Evolutionary conservation across 2,113 vertebrate species (phyloP).

Genomic region (Vulpes vulpes): DNA sequence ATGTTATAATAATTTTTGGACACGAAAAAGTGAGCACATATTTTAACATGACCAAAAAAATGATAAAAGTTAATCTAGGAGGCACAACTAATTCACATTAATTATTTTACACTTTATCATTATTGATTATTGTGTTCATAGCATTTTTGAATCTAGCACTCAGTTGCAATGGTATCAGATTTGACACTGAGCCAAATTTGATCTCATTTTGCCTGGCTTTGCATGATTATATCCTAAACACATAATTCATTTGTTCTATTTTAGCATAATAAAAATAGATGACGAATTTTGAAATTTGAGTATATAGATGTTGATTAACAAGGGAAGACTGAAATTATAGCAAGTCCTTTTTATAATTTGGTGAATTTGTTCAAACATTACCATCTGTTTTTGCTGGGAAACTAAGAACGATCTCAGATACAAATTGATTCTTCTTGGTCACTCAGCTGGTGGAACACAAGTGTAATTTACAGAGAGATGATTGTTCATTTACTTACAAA

Average conservation of each 20-base stretch:
- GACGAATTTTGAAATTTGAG: conserved; percentile 26
- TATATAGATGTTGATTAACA: neutral
- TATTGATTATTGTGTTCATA: neutral
- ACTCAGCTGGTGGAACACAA: neutral
- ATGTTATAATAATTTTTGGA: neutral
- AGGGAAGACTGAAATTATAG: neutral
- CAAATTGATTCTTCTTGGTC: neutral
- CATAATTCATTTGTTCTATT: neutral
- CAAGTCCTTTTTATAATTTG: neutral
- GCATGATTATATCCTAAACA: neutral
- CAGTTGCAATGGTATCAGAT: neutral
- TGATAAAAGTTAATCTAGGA: neutral
- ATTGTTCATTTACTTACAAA: conserved; percentile 42
- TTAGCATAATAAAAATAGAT: neutral
- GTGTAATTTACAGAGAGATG: neutral
- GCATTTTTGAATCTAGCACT: neutral
- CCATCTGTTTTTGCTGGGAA: conserved; percentile 19
- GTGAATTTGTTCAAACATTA: neutral
- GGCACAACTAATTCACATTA: neutral
- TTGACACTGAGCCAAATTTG: conserved; percentile 3
- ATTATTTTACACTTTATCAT: neutral
- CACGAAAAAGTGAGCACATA: neutral
- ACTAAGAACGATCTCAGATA: neutral
- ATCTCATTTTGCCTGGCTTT: conserved; percentile 23
- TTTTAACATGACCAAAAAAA: conserved; percentile 28